These are phyloP conservation scores for Tursiops truncatus DNA, from an alignment of 2,113 vertebrate species.

Conservation along the genomic window DNA sequence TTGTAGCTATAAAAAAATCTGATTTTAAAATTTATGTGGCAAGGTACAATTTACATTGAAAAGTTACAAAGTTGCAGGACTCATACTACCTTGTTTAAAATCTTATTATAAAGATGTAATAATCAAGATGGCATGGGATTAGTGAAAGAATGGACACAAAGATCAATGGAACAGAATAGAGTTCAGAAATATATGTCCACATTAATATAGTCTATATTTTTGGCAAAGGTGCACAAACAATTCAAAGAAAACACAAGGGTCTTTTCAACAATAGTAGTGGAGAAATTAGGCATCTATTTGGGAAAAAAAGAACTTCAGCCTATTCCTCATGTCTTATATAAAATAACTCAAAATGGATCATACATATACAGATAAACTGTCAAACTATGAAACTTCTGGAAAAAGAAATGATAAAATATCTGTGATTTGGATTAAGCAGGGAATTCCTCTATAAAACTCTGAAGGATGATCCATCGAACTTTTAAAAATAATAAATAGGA, in stretches of 20 bases:
- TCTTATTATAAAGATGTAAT: background rate
- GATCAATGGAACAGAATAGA: background rate
- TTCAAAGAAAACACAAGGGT: background rate
- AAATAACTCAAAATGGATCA: background rate
- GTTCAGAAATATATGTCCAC: background rate
- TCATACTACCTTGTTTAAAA: background rate
- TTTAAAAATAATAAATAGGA: background rate
- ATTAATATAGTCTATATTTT: background rate
- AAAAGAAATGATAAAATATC: background rate
- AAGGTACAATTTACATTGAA: background rate
- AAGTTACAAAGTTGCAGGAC: background rate
- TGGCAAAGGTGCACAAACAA: background rate
- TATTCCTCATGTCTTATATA: background rate
- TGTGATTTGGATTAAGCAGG: background rate
- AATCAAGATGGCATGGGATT: background rate
- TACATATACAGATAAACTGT: background rate
- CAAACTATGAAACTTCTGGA: background rate
- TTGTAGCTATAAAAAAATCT: background rate
- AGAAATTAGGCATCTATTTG: background rate
- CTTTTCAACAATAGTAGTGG: background rate
- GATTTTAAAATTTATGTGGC: background rate
- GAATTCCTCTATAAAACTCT: background rate
- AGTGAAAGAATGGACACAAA: background rate
- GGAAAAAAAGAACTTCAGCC: background rate
- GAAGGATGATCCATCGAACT: background rate